Evolutionary conservation across 2,888 invertebrate genomes (phyloP), one percentile per base, ranked within the genome.

Genomic region (Amorpha juglandis): DNA sequence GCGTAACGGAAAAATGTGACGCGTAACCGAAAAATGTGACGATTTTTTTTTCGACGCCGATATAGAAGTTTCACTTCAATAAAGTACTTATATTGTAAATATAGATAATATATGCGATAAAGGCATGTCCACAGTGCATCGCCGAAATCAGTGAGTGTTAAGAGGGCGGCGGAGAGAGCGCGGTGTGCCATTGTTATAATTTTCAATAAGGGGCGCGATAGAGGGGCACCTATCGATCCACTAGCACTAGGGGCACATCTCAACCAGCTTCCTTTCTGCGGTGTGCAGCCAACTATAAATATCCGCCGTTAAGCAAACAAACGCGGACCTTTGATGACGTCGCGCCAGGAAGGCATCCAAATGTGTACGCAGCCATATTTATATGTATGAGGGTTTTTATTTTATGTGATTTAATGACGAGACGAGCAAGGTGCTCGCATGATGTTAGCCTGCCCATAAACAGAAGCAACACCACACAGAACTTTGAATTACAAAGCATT

Each of bases 121-220:
- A 67, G 84, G 76, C 81, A 77, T 88, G 87, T 93, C 92, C 91
- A 91, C 78, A 84, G 70, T 81, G 76, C 80, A 76, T 84, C 79
- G 77, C 91, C 88, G 84, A 92, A 93, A 93, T 93, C 93, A 92
- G 91, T 90, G 92, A 92, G 91, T 91, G 92, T 92, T 91, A 92
- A 92, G 91, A 91, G 92, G 91, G 87, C 83, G 82, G 73, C 79
- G 70, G 75, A 77, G 78, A 79, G 88, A 80, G 83, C 83, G 87
- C 81, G 89, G 91, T 91, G 91, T 88, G 90, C 91, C 91, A 92
- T 93, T 93, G 92, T 93, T 93, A 92, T 93, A 93, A 93, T 93
- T 92, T 93, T 93, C 92, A 93, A 93, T 93, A 93, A 93, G 92
- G 92, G 92, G 91, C 87, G 88, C 90, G 85, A 90, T 91, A 86